A percentile compares a stretch with the other conserved stretches of the same genome.
phyloP scores from a whole-genome alignment of 2,797 vertebrate genomes.

The Chrosomus eos region DNA sequence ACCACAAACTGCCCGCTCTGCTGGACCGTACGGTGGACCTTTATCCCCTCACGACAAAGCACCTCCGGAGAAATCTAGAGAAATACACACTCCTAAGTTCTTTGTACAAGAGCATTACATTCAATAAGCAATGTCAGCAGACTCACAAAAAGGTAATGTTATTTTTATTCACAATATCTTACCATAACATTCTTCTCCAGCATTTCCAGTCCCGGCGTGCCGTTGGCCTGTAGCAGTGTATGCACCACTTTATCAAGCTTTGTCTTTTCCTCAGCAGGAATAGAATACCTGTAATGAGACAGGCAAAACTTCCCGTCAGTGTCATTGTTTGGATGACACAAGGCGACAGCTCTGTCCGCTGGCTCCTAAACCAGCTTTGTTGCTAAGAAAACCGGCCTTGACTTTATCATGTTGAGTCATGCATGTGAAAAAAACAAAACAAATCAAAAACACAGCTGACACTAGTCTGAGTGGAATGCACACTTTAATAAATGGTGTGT shows the following conservation, averaged over 20 bases:
- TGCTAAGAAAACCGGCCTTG: conserved; percentile 41
- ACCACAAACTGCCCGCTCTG: conserved; percentile 96
- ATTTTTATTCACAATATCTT: conserved; percentile 13
- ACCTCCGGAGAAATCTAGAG: conserved; percentile 96
- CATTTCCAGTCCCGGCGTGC: conserved; percentile 98
- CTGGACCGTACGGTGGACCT: conserved; percentile 96
- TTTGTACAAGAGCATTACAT: background rate
- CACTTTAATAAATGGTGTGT: background rate
- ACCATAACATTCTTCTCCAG: conserved; percentile 99
- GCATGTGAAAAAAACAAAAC: background rate
- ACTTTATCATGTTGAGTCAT: conserved; percentile 53
- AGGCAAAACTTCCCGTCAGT: conserved; percentile 21
- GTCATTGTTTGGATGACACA: conserved; percentile 4
- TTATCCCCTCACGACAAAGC: conserved; percentile 95
- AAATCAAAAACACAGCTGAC: background rate
- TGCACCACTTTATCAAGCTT: conserved; percentile 99
- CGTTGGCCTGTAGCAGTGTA: conserved; percentile 98
- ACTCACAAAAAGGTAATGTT: background rate
- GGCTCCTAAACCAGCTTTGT: conserved; percentile 30
- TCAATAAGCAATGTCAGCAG: background rate
- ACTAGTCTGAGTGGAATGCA: background rate
- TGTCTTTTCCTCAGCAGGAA: conserved; percentile 98
- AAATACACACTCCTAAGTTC: background rate
- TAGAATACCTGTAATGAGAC: conserved; percentile 88
- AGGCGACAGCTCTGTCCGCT: background rate